Percentiles rank a stretch among this genome's conserved stretches.
Evolutionary conservation across 1,140 invertebrate species (phyloP).

Genomic region (Drosophila sturtevanti): DNA sequence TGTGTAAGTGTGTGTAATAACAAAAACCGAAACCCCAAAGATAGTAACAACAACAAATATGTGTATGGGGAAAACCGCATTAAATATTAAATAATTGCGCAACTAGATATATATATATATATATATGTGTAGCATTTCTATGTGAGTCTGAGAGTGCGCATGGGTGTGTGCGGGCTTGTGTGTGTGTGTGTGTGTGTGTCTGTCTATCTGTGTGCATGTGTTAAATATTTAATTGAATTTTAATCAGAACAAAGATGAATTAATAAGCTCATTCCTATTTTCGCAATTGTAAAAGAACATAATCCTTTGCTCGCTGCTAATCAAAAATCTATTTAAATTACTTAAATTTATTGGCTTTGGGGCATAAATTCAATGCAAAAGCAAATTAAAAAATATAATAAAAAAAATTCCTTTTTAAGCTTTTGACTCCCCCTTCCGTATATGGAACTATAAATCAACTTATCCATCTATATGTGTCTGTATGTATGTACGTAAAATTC

Average conservation of each 20-base stretch:
- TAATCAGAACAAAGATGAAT: background rate
- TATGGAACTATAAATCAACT: background rate
- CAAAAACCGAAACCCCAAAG: background rate
- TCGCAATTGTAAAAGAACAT: background rate
- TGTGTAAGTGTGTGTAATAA: background rate
- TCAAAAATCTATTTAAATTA: background rate
- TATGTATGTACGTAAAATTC: background rate
- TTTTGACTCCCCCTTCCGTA: background rate
- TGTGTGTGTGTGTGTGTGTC: constrained; percentile 16
- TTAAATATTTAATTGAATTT: background rate
- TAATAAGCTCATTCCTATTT: background rate
- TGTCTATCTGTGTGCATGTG: constrained; percentile 23
- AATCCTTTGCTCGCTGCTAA: background rate
- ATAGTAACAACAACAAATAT: constrained; percentile 2
- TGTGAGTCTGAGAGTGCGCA: background rate
- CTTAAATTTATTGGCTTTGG: background rate
- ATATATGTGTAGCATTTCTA: constrained; percentile 9
- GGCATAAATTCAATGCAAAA: background rate
- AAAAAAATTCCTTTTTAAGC: background rate
- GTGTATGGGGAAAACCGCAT: background rate
- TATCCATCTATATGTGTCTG: constrained; percentile 15
- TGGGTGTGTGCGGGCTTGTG: constrained; percentile 16
- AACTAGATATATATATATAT: too few relatives aligned
- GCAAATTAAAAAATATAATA: background rate
- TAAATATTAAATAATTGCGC: constrained; percentile 18